phyloP scores from a whole-genome alignment of 2,113 vertebrate species.

The Muscicapa adusta region DNA sequence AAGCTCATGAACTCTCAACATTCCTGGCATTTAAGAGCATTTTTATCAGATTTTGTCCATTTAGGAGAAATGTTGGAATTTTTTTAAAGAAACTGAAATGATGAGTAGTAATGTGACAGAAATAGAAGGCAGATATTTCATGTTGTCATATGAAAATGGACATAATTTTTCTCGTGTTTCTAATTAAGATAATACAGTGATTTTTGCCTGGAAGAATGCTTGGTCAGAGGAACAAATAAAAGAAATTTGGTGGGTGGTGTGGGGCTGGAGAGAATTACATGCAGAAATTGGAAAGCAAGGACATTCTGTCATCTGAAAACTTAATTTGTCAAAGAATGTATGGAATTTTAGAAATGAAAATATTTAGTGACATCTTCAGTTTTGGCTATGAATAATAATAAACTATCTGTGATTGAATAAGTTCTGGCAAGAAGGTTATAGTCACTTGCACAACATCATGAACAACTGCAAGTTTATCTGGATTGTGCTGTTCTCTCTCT shows the following conservation, averaged over 20 bases:
- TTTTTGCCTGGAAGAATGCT: slow-evolving; percentile 32
- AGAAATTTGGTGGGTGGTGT: neutral
- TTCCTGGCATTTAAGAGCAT: neutral
- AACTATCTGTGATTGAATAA: slow-evolving; percentile 17
- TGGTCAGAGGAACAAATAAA: neutral
- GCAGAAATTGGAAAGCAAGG: neutral
- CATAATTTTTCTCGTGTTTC: neutral
- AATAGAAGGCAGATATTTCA: slow-evolving; percentile 1
- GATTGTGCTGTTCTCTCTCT: neutral
- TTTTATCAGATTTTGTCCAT: neutral
- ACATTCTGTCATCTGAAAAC: slow-evolving; percentile 12
- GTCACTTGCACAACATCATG: neutral
- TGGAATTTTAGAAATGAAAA: slow-evolving; percentile 50
- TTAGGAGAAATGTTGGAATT: neutral
- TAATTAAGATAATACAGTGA: neutral
- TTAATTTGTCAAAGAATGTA: slow-evolving; percentile 32
- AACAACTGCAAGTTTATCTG: neutral
- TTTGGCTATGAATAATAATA: neutral
- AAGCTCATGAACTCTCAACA: neutral
- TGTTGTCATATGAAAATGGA: neutral
- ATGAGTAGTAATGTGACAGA: neutral
- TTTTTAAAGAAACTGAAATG: neutral
- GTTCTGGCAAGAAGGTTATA: neutral
- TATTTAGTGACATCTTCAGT: slow-evolving; percentile 17
- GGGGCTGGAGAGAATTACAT: neutral